phyloP scores from a whole-genome alignment of 2,888 invertebrate species.

The Macaria liturata region DNA sequence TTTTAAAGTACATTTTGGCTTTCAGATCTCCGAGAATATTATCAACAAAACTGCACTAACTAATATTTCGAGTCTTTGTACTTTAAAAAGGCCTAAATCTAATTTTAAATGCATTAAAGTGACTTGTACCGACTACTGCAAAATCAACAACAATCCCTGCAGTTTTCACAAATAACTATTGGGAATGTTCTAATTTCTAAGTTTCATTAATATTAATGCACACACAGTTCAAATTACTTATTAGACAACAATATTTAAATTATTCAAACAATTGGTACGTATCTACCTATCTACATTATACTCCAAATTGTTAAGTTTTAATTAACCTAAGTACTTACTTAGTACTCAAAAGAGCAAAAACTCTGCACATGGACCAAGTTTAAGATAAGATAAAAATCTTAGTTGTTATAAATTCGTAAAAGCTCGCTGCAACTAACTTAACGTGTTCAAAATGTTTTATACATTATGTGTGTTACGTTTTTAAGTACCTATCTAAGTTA shows the following conservation, averaged over 20 bases:
- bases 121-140: constrained; percentile 58
- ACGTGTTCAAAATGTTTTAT: no score
- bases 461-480: no score
- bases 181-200: constrained; percentile 63
- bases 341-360: no score
- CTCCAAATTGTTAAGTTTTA: no score
- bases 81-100: constrained; percentile 68
- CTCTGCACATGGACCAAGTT: no score
- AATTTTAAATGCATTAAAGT: constrained; percentile 75
- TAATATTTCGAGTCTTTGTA: constrained; percentile 68
- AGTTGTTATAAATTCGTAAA: no score
- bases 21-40: constrained; percentile 50
- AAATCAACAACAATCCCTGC: constrained; percentile 44
- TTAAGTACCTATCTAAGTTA: constrained; percentile 17
- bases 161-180: constrained; percentile 57
- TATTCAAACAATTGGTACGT: not conserved
- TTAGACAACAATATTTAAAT: no score
- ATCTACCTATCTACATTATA: no score
- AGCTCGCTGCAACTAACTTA: no score
- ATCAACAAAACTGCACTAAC: constrained; percentile 56
- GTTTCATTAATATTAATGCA: constrained; percentile 32
- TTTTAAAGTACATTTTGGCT: constrained; percentile 63
- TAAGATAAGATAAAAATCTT: no score
- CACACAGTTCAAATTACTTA: constrained; percentile 20
- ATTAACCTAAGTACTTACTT: no score